Base-by-base conservation (phyloP, 2,888 invertebrate species). In the Scaptomyza cyrtandrae region DNA sequence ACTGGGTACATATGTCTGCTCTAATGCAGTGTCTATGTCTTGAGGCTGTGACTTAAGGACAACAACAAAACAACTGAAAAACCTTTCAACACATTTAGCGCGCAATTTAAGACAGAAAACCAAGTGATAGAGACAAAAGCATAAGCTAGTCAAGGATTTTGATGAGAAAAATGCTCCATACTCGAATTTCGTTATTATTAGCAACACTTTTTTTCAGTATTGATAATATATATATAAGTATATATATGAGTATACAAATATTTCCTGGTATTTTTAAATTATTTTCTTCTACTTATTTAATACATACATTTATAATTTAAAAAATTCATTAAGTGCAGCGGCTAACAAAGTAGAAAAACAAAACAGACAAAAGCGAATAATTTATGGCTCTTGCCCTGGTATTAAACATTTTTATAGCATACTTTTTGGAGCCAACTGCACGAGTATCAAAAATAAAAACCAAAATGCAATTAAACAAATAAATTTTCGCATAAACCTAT, bases 381-480 rank as follows among this genome's bases (percentile, higher is more conserved):
- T 86, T 86, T 70, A 10, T 63, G 72, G 83, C 75, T 82, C 86
- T 71, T 74, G 70, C 63, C 63, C 14, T 19, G 69, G 78, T 49
- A 71, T 74, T 83, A 72, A 78, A 77, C 67, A 64, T 54, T 71
- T 80, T 80, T 72, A 71, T 83, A 70, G 80, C 85, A 62, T 58
- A 54, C 62, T 65, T 72, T 75, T 71, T 65, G 55, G 4, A 35
- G 49, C 54, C 62, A n/a, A 52, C 24, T 14, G 49, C 44, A 14
- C 24, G 24, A 24, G 2, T 3, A 24, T 24, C 24, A 24, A 24
- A 24, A 13, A 14, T 14, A 37, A 7, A 14, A 37, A 2, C 6
- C 16, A 69, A 85, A 81, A 84, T 75, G 75, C 88, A 88, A 86
- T 86, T 86, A 86, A 88, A 88, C 85, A 86, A 88, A 88, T 86